Base-by-base conservation (phyloP, 2,888 invertebrate genomes). In the Macroteleia sp. region DNA sequence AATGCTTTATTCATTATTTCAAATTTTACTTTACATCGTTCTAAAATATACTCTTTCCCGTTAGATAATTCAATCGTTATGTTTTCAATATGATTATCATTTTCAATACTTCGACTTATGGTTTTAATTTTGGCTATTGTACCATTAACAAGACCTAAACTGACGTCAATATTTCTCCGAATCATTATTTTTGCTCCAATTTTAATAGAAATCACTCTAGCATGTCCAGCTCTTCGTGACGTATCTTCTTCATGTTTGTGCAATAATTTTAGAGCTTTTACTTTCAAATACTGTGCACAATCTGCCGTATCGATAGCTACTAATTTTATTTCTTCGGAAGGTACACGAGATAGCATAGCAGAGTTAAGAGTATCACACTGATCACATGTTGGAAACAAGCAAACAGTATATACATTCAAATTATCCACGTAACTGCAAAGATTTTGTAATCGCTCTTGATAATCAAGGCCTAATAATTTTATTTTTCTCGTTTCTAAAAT, bases 151-250 rank as follows among this genome's bases (percentile, higher is more conserved):
- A 87, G 69, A 20, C 84, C 83, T 56, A 82, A 17, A 6, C 75
- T 80, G 8, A 85, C 66, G 42, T 85, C 82, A 66, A 85, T 84
- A 71, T 86, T 86, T 56, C 81, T 78, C 39, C 77, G 52, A 5
- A 87, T 64, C 83, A 86, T 85, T 8, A 86, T 34, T 32, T 71
- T 71, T 17, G 57, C 66, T 44, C 57, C 74, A 36, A 52, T 39
- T 61, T 61, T 61, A 12, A 61, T 14, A 10, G 4, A 16, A 34
- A 59, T 42, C n/a, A 46, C 9, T 19, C 17, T 46, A 22, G 8
- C 44, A 44, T 48, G 46, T 16, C 39, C 62, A 34, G 62, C 62
- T 25, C 39, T 62, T 50, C 62, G n/a, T 1, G 41, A 48, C 8
- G 62, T 39, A 14, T 39, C 34, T 9, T 83, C 79, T 12, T 84